Evolutionary conservation across 92 coral and sea anemone genomes (phyloP).

Genomic region (Zoanthus sociatus): DNA sequence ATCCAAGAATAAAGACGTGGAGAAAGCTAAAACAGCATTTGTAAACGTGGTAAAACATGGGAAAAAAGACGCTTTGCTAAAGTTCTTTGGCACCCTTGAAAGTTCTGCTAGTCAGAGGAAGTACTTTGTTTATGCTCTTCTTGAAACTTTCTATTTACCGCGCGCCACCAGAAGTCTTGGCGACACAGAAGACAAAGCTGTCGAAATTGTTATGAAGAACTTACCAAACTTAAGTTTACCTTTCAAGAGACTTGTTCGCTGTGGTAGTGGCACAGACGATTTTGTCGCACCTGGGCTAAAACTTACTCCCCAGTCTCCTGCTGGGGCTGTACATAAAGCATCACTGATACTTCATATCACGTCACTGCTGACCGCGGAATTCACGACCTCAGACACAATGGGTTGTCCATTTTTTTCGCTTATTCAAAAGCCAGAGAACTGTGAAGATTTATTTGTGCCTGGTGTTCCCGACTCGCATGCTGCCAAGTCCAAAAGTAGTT

Average conservation of each 20-base stretch:
- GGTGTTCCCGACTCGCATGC: neutral
- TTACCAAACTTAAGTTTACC: constrained; percentile 45
- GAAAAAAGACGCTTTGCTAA: constrained; percentile 40
- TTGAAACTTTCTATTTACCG: constrained; percentile 75
- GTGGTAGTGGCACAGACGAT: constrained; percentile 70
- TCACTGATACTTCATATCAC: constrained; percentile 79
- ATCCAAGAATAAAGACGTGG: constrained; percentile 8
- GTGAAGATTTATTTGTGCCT: constrained; percentile 10
- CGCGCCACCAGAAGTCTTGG: constrained; percentile 76
- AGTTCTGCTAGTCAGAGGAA: constrained; percentile 57
- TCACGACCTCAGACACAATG: constrained; percentile 1
- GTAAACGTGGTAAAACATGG: constrained; percentile 54
- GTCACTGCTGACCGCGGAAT: constrained; percentile 68
- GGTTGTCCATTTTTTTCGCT: constrained; percentile 48
- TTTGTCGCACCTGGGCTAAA: constrained; percentile 65
- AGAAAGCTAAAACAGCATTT: constrained; percentile 61
- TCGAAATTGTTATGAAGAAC: constrained; percentile 33
- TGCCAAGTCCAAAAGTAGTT: neutral
- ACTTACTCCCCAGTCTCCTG: constrained; percentile 73
- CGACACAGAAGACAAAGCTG: constrained; percentile 84
- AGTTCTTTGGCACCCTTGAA: constrained; percentile 35
- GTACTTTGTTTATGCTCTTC: constrained; percentile 65
- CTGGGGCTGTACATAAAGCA: constrained; percentile 79
- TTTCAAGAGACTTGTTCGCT: constrained; percentile 60
- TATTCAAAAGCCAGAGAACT: constrained; percentile 53